These are phyloP conservation scores for Acyrthosiphon pisum DNA, from an alignment of 1,140 invertebrate genomes.

Conservation along the genomic window DNA sequence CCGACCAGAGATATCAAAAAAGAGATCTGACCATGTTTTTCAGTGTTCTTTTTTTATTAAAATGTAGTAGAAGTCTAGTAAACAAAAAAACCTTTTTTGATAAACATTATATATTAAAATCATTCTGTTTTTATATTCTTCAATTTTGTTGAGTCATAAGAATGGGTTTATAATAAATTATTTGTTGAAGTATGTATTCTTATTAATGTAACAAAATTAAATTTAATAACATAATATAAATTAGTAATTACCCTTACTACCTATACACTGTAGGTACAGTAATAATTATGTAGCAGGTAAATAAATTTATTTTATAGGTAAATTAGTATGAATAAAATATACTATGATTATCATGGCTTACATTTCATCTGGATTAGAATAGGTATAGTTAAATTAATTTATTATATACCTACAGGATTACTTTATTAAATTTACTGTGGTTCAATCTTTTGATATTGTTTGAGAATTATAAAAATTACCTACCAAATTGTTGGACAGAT, in stretches of 20 bases:
- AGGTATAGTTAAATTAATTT: background rate
- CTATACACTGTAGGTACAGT: no score
- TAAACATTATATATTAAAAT: background rate
- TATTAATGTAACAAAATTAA: background rate
- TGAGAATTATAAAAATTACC: no score
- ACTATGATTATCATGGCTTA: background rate
- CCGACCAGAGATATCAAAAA: no score
- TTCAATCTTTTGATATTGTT: background rate
- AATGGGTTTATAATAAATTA: background rate
- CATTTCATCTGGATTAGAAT: background rate
- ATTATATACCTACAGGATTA: background rate
- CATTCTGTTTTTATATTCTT: background rate
- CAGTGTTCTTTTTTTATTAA: background rate
- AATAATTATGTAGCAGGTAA: no score
- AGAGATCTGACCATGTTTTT: background rate
- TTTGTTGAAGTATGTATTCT: background rate
- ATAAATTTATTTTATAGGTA: background rate
- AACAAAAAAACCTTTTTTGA: background rate
- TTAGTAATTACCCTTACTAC: background rate
- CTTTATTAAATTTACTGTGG: background rate
- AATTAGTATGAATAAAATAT: background rate
- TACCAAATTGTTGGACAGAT: background rate
- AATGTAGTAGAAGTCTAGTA: background rate
- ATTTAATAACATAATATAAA: background rate
- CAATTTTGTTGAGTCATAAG: background rate